Evolutionary conservation across 2,113 vertebrate species (phyloP).

Genomic region (Bubo scandiacus): DNA sequence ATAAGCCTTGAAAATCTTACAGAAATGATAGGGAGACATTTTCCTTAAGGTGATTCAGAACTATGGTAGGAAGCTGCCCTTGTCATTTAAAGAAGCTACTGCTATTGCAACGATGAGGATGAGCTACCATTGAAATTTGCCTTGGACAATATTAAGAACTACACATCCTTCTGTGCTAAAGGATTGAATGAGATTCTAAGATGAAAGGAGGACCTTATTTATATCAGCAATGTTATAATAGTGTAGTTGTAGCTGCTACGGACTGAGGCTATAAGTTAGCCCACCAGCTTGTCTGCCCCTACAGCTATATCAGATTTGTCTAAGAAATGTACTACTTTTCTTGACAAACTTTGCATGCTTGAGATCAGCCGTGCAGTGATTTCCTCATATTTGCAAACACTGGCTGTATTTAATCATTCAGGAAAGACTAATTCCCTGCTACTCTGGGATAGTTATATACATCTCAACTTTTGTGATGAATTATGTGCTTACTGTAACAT

Average conservation of each 20-base stretch:
- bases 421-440: not conserved
- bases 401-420: conserved; percentile 17
- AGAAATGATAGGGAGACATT: not conserved
- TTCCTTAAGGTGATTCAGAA: not conserved
- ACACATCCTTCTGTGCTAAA: not conserved
- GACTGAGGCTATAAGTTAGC: not conserved
- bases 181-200: not conserved
- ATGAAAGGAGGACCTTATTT: not conserved
- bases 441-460: not conserved
- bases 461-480: not conserved
- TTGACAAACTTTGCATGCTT: not conserved
- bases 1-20: not conserved
- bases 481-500: not conserved
- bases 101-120: not conserved
- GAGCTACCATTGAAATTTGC: not conserved
- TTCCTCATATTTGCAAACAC: not conserved
- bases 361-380: not conserved
- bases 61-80: not conserved
- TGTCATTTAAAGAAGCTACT: not conserved
- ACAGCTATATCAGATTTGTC: not conserved
- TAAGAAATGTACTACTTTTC: not conserved
- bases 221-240: not conserved
- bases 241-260: not conserved
- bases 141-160: not conserved
- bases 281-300: not conserved